A percentile compares a stretch with the other conserved stretches of the same genome.
Evolutionary conservation across 2,888 invertebrate species (phyloP).

Genomic region (Nymphalis polychloros): DNA sequence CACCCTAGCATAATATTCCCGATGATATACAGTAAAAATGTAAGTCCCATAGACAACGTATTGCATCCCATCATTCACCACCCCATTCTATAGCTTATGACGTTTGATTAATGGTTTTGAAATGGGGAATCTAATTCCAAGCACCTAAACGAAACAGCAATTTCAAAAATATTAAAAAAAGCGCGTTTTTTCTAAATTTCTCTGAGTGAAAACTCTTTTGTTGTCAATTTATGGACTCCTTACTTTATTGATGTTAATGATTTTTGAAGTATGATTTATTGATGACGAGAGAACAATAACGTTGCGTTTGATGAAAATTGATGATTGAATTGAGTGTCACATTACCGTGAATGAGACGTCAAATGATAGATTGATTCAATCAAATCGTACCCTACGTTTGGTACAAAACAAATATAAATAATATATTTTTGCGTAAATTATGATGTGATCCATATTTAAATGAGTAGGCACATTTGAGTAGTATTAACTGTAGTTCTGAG

Average conservation of each 20-base stretch:
- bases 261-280: conserved; percentile 41
- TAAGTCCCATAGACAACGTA: conserved; percentile 66
- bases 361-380: conserved; percentile 32
- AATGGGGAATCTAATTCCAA: conserved; percentile 58
- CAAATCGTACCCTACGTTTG: conserved; percentile 18
- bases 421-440: background rate
- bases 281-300: conserved; percentile 41
- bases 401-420: conserved; percentile 14
- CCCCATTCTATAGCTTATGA: conserved; percentile 73
- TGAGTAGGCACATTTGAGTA: too few species aligned
- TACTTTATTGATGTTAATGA: conserved; percentile 40
- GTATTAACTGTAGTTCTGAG: too few species aligned
- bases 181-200: background rate
- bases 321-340: conserved; percentile 38
- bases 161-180: conserved; percentile 17
- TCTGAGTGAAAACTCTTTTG: conserved; percentile 41
- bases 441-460: too few species aligned
- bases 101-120: conserved; percentile 74
- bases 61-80: conserved; percentile 70
- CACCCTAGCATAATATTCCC: conserved; percentile 47
- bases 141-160: conserved; percentile 21
- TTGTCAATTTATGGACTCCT: conserved; percentile 45
- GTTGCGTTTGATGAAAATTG: conserved; percentile 42
- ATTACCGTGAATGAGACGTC: conserved; percentile 40
- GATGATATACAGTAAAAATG: conserved; percentile 53